A percentile compares a stretch with the other conserved stretches of the same genome.
phyloP scores from a whole-genome alignment of 2,888 invertebrate species.

The Drosophila paracracens region DNA sequence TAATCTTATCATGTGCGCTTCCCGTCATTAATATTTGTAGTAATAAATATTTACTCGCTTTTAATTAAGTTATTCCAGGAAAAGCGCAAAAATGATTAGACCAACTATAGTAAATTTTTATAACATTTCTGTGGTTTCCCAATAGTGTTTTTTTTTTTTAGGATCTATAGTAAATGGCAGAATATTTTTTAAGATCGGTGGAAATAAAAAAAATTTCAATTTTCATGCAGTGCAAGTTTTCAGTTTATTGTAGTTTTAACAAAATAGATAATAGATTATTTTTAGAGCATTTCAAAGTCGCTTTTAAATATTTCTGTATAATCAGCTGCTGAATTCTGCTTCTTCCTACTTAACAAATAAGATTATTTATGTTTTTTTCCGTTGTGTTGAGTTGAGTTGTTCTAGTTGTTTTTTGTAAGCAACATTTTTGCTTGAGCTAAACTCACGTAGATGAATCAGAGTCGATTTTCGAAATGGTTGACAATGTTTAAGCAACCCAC shows the following conservation, averaged over 20 bases:
- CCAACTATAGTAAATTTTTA: neutral
- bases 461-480: constrained; percentile 19
- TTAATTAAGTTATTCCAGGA: neutral
- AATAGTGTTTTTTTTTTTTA: too few species aligned
- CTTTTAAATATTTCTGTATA: neutral
- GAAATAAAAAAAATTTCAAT: neutral
- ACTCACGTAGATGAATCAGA: constrained; percentile 60
- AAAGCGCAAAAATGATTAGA: constrained; percentile 8
- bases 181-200: too few species aligned
- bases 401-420: neutral
- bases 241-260: neutral
- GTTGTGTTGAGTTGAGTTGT: neutral
- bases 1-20: constrained; percentile 18
- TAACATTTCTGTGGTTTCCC: neutral
- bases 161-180: too few species aligned
- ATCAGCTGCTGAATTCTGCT: neutral
- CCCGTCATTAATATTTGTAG: constrained; percentile 8
- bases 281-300: neutral
- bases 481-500: constrained; percentile 27
- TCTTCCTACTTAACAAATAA: constrained; percentile 9
- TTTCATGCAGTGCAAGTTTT: neutral
- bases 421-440: constrained; percentile 27
- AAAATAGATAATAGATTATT: neutral
- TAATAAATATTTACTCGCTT: constrained; percentile 22
- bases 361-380: constrained; percentile 27